Conservation (phyloP, 2,888 invertebrate genomes). For the Limulus polyphemus region DNA sequence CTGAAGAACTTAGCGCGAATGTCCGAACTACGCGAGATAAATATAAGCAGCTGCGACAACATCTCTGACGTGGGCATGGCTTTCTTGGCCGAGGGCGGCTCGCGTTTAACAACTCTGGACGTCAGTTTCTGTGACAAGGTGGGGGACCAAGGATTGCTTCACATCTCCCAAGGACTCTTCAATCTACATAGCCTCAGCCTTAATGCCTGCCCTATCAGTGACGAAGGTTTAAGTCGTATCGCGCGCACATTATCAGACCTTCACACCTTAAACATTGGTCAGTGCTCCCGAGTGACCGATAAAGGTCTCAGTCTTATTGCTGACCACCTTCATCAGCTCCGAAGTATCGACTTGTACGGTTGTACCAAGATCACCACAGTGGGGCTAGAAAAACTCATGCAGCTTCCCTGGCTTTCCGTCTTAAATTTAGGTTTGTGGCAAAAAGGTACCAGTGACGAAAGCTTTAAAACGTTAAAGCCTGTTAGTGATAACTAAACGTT, state of each 20-base stretch:
- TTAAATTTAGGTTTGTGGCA: slow-evolving; percentile 88
- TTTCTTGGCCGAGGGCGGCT: slow-evolving; percentile 76
- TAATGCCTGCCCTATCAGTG: slow-evolving; percentile 82
- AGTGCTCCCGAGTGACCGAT: slow-evolving; percentile 81
- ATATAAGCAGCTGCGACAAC: slow-evolving; percentile 83
- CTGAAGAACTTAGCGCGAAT: slow-evolving; percentile 75
- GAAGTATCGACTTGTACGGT: slow-evolving; percentile 87
- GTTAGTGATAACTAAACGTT: too few relatives aligned
- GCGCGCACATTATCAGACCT: slow-evolving; percentile 70
- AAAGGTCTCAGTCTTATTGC: slow-evolving; percentile 66
- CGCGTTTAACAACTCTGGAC: slow-evolving; percentile 62
- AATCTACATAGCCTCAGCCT: slow-evolving; percentile 67
- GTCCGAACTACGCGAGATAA: slow-evolving; percentile 67
- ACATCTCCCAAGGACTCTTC: slow-evolving; percentile 76
- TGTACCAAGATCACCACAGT: slow-evolving; percentile 78
- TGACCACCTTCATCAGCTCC: slow-evolving; percentile 64
- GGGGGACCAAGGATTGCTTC: slow-evolving; percentile 74
- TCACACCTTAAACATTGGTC: slow-evolving; percentile 83
- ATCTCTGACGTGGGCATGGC: slow-evolving; percentile 85
- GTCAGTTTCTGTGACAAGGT: slow-evolving; percentile 94
- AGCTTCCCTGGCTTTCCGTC: slow-evolving; percentile 68
- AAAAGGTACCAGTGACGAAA: too few relatives aligned
- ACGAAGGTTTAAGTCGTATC: slow-evolving; percentile 74
- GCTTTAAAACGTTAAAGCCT: too few relatives aligned
- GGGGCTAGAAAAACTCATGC: slow-evolving; percentile 78